Base-by-base conservation (phyloP, 1,140 invertebrate genomes). In the Asobara japonica region DNA sequence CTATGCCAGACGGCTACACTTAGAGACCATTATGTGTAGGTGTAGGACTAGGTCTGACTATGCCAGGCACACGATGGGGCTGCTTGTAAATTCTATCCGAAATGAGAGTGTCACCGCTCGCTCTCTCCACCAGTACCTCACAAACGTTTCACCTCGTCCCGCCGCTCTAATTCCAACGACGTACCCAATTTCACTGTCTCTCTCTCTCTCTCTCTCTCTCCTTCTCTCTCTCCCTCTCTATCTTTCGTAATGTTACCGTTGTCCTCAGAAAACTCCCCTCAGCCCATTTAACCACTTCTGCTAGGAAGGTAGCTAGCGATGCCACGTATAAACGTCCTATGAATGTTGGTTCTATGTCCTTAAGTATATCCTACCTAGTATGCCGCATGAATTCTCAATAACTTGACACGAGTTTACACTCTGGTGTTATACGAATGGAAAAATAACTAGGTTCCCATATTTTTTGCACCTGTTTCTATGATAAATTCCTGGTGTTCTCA, bases 41-140 rank as follows among this genome's bases (percentile, higher is more conserved):
- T 79, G 66, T 78, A 72, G 78, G 78, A 83, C 83, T 82, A 84
- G 83, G 83, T 86, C 84, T 85, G 85, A 83, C 85, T 87, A 87
- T 87, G 84, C 86, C 78, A 86, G 79, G 86, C 86, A 87, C 83
- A 85, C 84, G 81, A 86, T 78, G 80, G 78, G 77, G 79, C 76
- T 75, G 83, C 84, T 83, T 86, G 85, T 87, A 87, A 87, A 87
- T 87, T 87, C 80, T 86, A 78, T 74, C 81, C 81, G 78, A 86
- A 87, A 87, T 87, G 85, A 87, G 86, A 87, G 84, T 87, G 84
- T 86, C 81, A 84, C 82, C 83, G 79, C 79, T 77, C 69, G 72
- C 73, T 77, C 75, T 76, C 73, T 71, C 71, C 65, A 27, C 67
- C 72, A 16, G 36, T 65, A 22, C 33, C 27, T 45, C 25, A 38